These are phyloP conservation scores for Halcyon smyrnensis DNA, from an alignment of 2,797 vertebrate species.

Conservation along the genomic window DNA sequence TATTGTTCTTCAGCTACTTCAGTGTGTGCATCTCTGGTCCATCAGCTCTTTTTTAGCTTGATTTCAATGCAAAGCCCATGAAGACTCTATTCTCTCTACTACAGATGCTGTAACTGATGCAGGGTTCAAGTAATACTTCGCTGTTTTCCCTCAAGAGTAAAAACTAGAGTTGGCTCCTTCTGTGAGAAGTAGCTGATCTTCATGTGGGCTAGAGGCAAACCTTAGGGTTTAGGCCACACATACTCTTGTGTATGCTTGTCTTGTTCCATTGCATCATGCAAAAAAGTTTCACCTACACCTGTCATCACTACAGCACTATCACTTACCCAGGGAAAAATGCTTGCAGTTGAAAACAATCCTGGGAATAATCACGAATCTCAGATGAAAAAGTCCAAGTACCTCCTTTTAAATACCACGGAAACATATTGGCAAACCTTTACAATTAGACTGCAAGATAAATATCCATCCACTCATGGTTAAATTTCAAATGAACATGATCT, in stretches of 20 bases:
- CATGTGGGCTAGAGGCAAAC: not conserved
- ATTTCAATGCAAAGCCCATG: not conserved
- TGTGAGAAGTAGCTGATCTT: not conserved
- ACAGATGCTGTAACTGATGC: not conserved
- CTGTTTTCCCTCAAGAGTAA: not conserved
- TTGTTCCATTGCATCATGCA: not conserved
- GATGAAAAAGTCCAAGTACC: not conserved
- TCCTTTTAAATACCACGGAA: not conserved
- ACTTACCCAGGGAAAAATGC: not conserved
- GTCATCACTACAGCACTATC: not conserved
- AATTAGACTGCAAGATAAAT: constrained; percentile 38
- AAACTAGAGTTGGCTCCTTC: not conserved
- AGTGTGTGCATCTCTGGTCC: not conserved
- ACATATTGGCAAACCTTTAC: not conserved
- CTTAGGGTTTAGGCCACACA: not conserved
- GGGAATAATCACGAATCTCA: not conserved
- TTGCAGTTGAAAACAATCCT: not conserved
- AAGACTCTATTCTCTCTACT: not conserved
- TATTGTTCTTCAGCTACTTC: not conserved
- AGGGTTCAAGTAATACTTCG: not conserved
- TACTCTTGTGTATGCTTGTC: not conserved
- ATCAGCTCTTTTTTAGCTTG: not conserved
- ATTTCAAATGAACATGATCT: constrained; percentile 60
- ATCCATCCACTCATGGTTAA: constrained; percentile 32
- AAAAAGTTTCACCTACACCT: not conserved